Conservation (phyloP, 2,888 invertebrate genomes). For the Apotomis betuletana region DNA sequence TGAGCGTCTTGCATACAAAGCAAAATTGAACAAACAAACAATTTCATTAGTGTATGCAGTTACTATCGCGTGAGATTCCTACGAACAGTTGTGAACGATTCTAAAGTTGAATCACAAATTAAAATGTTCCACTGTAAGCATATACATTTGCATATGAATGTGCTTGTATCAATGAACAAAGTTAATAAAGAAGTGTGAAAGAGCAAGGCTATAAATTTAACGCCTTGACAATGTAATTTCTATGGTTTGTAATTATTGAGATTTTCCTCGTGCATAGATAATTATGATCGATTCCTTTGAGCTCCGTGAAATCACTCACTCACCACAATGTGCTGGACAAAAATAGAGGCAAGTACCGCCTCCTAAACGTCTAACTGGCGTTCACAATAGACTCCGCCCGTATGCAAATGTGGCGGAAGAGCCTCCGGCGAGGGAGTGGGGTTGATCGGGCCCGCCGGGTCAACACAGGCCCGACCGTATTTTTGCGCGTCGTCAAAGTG, state of each 20-base stretch:
- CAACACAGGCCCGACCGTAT: slow-evolving; percentile 68
- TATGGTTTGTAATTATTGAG: not conserved
- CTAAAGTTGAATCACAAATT: not conserved
- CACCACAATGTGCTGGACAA: slow-evolving; percentile 41
- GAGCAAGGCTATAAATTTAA: not conserved
- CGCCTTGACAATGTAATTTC: not conserved
- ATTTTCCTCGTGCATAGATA: slow-evolving; percentile 4
- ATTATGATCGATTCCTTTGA: not conserved
- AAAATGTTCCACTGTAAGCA: not conserved
- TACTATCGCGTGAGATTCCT: not conserved
- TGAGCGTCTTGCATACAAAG: not conserved
- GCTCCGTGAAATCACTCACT: slow-evolving; percentile 1
- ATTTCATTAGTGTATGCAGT: not conserved
- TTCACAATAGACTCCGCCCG: slow-evolving; percentile 73
- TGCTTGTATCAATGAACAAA: not conserved
- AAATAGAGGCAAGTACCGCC: slow-evolving; percentile 59
- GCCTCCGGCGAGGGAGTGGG: slow-evolving; percentile 60
- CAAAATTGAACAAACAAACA: not conserved
- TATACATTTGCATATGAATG: not conserved
- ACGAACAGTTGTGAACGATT: not conserved
- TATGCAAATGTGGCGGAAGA: slow-evolving; percentile 75
- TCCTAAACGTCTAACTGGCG: slow-evolving; percentile 66
- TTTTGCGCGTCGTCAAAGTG: slow-evolving; percentile 80
- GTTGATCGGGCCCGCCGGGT: slow-evolving; percentile 53
- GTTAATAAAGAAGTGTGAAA: slow-evolving; percentile 1